phyloP scores from a whole-genome alignment of 2,113 vertebrate species.

The Hirundichthys speculiger region DNA sequence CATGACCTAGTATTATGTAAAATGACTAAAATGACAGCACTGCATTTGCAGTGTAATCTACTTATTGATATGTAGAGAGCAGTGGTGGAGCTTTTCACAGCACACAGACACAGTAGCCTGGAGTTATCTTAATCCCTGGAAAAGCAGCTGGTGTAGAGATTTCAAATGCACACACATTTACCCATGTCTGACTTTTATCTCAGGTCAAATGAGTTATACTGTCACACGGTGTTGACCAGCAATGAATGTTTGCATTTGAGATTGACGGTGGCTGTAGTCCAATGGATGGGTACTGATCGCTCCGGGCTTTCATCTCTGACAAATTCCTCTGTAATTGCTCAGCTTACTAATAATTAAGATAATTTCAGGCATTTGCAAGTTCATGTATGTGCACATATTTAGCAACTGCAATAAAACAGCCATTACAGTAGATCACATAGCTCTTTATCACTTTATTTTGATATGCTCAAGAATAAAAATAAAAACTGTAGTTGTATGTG shows the following conservation, averaged over 20 bases:
- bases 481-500: too few species aligned
- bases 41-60: background rate
- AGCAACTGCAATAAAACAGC: too few species aligned
- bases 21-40: background rate
- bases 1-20: background rate
- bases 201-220: background rate
- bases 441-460: too few species aligned
- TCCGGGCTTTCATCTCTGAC: too few species aligned
- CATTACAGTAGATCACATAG: too few species aligned
- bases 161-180: background rate
- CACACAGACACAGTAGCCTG: background rate
- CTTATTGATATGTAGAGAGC: slow-evolving; percentile 1
- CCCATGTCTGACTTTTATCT: slow-evolving; percentile 7
- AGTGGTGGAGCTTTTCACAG: background rate
- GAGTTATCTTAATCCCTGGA: slow-evolving; percentile 5
- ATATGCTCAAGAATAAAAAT: too few species aligned
- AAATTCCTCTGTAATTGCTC: too few species aligned
- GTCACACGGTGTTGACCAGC: background rate
- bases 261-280: background rate
- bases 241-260: background rate
- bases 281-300: too few species aligned
- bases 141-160: background rate
- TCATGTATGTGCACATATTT: too few species aligned
- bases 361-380: too few species aligned
- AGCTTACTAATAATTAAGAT: too few species aligned